Base-by-base conservation (phyloP, 2,888 invertebrate genomes). In the Dryococelus australis region DNA sequence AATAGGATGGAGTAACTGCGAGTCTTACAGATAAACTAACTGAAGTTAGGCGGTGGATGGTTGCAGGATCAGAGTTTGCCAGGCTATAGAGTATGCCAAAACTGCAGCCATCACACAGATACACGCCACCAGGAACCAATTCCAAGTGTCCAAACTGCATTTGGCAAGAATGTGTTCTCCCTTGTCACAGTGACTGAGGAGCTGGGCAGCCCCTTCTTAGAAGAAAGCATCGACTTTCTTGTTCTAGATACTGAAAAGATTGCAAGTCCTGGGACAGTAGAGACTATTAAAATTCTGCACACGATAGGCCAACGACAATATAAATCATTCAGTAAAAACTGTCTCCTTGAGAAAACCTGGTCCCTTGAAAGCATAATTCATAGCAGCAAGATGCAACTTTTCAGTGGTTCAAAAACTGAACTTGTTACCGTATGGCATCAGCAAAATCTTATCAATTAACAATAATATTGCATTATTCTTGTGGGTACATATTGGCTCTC, bases 11-110 rank as follows among this genome's bases (percentile, higher is more conserved):
- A 80, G 80, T 5, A 80, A 26, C 80, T 80, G 80, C n/a, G 10
- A 5, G 0, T 12, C 8, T 80, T 24, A n/a, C 83, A 20, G 24
- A 80, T 24, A 84, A 86, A 26, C 85, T 87, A 20, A 35, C 35
- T 51, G 86, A 88, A 0, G 86, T 87, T 20, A n/a, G 87, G 78
- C 78, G 88, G 6, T 89, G 86, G 88, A 88, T 88, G 88, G 87
- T 89, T 43, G 87, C 87, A 80, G 86, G 87, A 84, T 65, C 86
- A 84, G 88, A 89, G 81, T 80, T 89, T 43, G 16, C 85, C 43
- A 86, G 87, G 47, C n/a, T 88, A 4, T 87, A 84, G 86, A 85
- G 27, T 13, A 47, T 43, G 20, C 47, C 47, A 47, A 47, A 47
- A 47, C 47, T 47, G 8, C 16, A 47, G 8, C 47, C 28, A 84